Percentiles rank a stretch among this genome's conserved stretches.
These are phyloP conservation scores for Eriosoma lanigerum DNA, from an alignment of 1,140 invertebrate species.

Conservation along the genomic window DNA sequence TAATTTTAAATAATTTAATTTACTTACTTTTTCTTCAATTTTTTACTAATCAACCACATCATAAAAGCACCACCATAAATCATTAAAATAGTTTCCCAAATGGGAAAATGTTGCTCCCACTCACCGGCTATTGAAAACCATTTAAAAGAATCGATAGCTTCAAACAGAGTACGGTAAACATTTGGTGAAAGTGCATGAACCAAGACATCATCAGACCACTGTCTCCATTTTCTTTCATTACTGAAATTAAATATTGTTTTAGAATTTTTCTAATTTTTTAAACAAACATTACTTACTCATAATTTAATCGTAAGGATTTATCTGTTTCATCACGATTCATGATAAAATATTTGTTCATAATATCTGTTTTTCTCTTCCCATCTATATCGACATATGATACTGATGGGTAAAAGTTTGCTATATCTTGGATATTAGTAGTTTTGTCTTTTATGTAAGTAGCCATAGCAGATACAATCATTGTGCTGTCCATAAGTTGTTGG, in stretches of 20 bases:
- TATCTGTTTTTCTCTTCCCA: conserved; percentile 71
- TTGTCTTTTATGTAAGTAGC: conserved; percentile 74
- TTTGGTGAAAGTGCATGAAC: conserved; percentile 95
- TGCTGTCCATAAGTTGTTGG: conserved; percentile 89
- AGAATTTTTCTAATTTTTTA: background rate
- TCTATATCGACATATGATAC: conserved; percentile 70
- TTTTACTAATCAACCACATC: conserved; percentile 92
- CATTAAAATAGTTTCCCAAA: conserved; percentile 81
- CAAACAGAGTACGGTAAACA: conserved; percentile 83
- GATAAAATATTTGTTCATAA: conserved; percentile 93
- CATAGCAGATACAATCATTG: conserved; percentile 88
- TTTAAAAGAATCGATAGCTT: conserved; percentile 86
- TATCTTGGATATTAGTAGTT: conserved; percentile 65
- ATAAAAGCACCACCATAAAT: conserved; percentile 91
- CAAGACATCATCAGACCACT: conserved; percentile 88
- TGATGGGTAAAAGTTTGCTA: conserved; percentile 81
- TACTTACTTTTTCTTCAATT: conserved; percentile 76
- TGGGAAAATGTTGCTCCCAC: conserved; percentile 87
- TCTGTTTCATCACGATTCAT: conserved; percentile 70
- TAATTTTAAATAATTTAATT: background rate
- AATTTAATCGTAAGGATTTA: conserved; percentile 61
- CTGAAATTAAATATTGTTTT: conserved; percentile 61
- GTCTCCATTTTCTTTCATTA: conserved; percentile 90
- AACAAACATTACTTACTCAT: conserved; percentile 6
- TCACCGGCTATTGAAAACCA: conserved; percentile 89